phyloP scores from a whole-genome alignment of 2,113 vertebrate genomes.

The Cavia porcellus region DNA sequence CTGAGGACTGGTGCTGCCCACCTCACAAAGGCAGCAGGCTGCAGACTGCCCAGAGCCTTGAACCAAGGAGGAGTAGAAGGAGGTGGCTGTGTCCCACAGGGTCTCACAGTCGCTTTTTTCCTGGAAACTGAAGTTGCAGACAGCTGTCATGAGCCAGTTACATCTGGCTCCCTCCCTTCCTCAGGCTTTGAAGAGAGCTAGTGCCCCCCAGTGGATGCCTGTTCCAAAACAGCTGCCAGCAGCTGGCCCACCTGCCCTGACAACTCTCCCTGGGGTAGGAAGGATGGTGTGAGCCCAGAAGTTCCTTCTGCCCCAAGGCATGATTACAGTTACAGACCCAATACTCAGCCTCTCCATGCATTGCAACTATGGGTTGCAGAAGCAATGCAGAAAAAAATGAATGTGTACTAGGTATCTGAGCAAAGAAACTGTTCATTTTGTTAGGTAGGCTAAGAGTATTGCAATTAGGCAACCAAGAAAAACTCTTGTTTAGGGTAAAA shows the following conservation, averaged over 20 bases:
- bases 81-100: not conserved
- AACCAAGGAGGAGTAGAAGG: not conserved
- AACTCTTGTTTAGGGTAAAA: slow-evolving; percentile 37
- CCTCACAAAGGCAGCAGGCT: not conserved
- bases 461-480: not conserved
- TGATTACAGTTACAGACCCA: too few relatives aligned
- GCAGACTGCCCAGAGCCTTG: not conserved
- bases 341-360: not conserved
- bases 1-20: not conserved
- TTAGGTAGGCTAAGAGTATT: not conserved
- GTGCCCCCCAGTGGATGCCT: slow-evolving; percentile 82
- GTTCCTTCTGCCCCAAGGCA: not conserved
- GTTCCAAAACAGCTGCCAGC: not conserved
- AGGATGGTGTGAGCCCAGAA: not conserved
- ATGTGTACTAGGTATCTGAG: not conserved
- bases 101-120: not conserved
- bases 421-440: not conserved
- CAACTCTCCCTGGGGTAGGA: not conserved
- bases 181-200: slow-evolving; percentile 75
- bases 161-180: not conserved
- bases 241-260: not conserved
- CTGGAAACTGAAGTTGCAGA: slow-evolving; percentile 31
- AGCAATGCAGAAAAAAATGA: not conserved
- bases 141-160: slow-evolving; percentile 35
- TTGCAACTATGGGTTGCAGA: not conserved